Evolutionary conservation across 2,888 invertebrate genomes (phyloP).

Genomic region (Lottia gigantea): DNA sequence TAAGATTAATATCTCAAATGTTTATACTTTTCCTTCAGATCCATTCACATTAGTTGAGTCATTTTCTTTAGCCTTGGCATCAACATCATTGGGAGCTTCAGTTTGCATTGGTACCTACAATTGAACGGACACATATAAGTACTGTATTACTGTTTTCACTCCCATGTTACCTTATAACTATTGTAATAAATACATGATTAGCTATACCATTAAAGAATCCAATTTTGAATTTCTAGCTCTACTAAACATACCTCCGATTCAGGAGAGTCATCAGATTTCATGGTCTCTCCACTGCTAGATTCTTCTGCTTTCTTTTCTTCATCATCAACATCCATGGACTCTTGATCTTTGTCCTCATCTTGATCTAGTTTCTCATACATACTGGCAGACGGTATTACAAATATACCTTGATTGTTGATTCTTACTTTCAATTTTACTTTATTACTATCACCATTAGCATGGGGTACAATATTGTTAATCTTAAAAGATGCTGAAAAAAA

Average conservation of each 20-base stretch:
- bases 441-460: constrained; percentile 88
- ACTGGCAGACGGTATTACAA: constrained; percentile 87
- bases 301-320: constrained; percentile 38
- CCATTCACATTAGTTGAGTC: background rate
- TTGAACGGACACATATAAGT: background rate
- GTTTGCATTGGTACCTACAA: background rate
- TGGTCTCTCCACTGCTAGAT: constrained; percentile 52
- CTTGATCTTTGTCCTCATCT: constrained; percentile 33
- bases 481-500: constrained; percentile 67
- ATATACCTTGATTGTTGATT: constrained; percentile 92
- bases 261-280: background rate
- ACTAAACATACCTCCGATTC: background rate
- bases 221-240: too few relatives aligned
- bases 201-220: too few relatives aligned
- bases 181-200: too few relatives aligned
- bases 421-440: constrained; percentile 97
- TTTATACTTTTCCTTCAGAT: background rate
- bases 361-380: constrained; percentile 64
- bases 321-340: constrained; percentile 41
- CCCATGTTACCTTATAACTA: too few relatives aligned
- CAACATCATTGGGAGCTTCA: background rate
- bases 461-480: constrained; percentile 77
- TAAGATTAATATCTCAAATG: background rate
- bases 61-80: background rate
- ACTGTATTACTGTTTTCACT: too few relatives aligned